Evolutionary conservation across 1,140 invertebrate species (phyloP), one percentile per base, ranked within the genome.

Genomic region (Linepithema humile): DNA sequence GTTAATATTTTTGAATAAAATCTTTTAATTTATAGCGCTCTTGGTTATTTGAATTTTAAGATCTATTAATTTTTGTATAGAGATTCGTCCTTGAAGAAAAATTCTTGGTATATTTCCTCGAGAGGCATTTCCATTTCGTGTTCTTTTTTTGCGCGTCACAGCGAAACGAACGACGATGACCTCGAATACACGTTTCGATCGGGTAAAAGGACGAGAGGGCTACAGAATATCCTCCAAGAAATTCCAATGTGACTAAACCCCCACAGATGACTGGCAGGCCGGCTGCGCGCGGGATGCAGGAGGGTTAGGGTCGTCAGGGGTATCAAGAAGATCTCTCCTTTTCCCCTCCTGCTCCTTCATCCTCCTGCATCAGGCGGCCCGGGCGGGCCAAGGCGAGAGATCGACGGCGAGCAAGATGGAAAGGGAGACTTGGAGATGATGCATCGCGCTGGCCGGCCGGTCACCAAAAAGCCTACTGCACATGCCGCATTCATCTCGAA

Each of bases 171-270:
- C 48, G 26, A 59, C 23, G 57, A 60, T 4, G 20, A 77, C 29
- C 43, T n/a, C n/a, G 55, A 57, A 50, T 50, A 78, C 67, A 29
- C 65, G 55, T 77, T 82, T 73, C 74, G 83, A 87, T 88, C 85
- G 69, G 32, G 67, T 50, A 82, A 88, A 62, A 60, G 85, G 40
- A 59, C 73, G 50, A 75, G 62, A 82, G 67, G 48, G 35, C 55
- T 40, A 75, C 77, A 84, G 88, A 86, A 85, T 78, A 89, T 88
- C 84, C 85, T 85, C 65, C 72, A 88, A 89, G 86, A 91, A 92
- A 92, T 92, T 92, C 90, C 90, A 91, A 70, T 92, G 91, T 92
- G 92, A 92, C 92, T 92, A 92, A 92, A 93, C 87, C 87, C 89
- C 87, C 84, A 57, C 72, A 74, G 86, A 90, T 92, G 91, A 92